Base-by-base conservation (phyloP, 2,797 vertebrate genomes). In the Sebastes dallii region DNA sequence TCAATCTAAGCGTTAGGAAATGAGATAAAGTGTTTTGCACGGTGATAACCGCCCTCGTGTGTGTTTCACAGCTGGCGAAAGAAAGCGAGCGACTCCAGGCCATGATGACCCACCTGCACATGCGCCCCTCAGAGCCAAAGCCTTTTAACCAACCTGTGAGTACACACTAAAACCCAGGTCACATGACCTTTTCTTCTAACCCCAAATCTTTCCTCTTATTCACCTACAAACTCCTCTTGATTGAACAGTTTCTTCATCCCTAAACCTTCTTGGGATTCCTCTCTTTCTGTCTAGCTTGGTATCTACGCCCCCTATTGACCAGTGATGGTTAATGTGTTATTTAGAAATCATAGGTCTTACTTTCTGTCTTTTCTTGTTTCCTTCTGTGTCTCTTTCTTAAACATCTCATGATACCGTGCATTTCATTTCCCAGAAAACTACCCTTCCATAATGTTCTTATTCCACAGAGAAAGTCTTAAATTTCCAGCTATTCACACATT, bases 71-170 rank as follows among this genome's bases (percentile, higher is more conserved):
- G 98, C 95, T 99, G 90, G 96, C 98, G 10, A 99, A 99, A 95
- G 98, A 99, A 95, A 99, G 98, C 0, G 98, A 99, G 93, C 97
- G 98, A 83, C 96, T 99, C 79, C 98, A 99, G 91, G 98, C 98
- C 25, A 99, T 99, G 98, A 99, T 99, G 98, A 96, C 98, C 81
- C 98, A 99, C 88, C 96, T 99, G 85, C 98, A 99, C 95, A 99
- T 99, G 98, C 96, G 98, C 90, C 98, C 98, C 67, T 98, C 98
- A 6, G 98, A 99, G 96, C 98, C 98, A 95, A 99, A 99, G 95
- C 96, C 97, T 92, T 99, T 98, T 94, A 98, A 96, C 95, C 98
- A 99, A 87, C 98, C 98, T 92, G 98, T 99, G 80, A 93, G 92
- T 92, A 78, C 70, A 82, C 59, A 66, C 30, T 22, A 1, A 36